Evolutionary conservation across 2,797 vertebrate species (phyloP), one percentile per base, ranked within the genome.

Genomic region (Pseudocheirus occidentalis): DNA sequence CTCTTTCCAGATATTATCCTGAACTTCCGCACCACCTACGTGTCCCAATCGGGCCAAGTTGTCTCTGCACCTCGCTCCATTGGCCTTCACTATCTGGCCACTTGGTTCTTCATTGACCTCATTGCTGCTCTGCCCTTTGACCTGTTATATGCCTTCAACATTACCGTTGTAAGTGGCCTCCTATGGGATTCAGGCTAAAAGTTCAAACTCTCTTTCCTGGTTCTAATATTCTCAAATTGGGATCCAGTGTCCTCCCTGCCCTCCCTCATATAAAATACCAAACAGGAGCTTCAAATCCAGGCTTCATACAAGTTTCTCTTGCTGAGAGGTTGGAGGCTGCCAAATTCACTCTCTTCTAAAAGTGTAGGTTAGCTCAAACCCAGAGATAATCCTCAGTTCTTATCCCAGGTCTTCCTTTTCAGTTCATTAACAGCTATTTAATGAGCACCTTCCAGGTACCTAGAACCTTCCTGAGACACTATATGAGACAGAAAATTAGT

Each of bases 101-200:
- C 99, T 59, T 99, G 99, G 99, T 99, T 99, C 98, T 99, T 99
- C 0, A 98, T 99, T 94, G 99, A 99, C 97, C 99, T 99, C 93
- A 99, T 99, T 0, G 99, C 99, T 0, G 99, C 99, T 9, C 98
- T 99, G 98, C 99, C 99, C 92, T 99, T 99, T 57, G 99, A 99
- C 98, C 99, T 99, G 90, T 99, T 99, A 96, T 99, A 99, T 2
- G 99, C 99, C 98, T 99, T 99, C 98, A 99, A 99, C 55, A 98
- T 99, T 97, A 99, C 99, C 0, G 99, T 99, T 99, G 99, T 99
- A 98, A 99, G 99, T 98, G 62, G n/a, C 12, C 53, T 31, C 40
- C 0, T 24, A 27, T 87, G 73, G 40, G 40, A 87, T 87, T 87
- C 73, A 87, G 21, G 27, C 40, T 34, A 31, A 34, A 66, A 66